A percentile compares a stretch with the other conserved stretches of the same genome.
Evolutionary conservation across 2,113 vertebrate genomes (phyloP).

Genomic region (Gulo gulo): DNA sequence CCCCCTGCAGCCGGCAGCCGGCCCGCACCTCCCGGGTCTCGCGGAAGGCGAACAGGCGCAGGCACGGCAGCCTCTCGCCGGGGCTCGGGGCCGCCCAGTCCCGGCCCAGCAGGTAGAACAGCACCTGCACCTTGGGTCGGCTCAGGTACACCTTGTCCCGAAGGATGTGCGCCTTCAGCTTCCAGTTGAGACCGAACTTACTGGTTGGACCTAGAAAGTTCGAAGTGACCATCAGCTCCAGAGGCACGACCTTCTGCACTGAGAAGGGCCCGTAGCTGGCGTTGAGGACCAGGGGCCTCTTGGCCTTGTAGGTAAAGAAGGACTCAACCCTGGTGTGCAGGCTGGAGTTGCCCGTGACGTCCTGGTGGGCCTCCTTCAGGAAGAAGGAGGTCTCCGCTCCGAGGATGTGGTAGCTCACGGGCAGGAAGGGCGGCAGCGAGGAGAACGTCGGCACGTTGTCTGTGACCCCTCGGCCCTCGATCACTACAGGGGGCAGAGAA

Average conservation of each 20-base stretch:
- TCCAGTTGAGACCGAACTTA: conserved; percentile 91
- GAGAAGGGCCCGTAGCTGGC: conserved; percentile 93
- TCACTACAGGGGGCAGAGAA: conserved; percentile 80
- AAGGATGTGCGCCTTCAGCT: conserved; percentile 90
- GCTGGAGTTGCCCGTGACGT: conserved; percentile 92
- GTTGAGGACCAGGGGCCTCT: conserved; percentile 86
- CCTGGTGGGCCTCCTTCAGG: conserved; percentile 92
- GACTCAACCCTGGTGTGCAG: conserved; percentile 90
- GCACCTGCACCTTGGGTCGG: conserved; percentile 91
- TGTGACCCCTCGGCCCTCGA: conserved; percentile 85
- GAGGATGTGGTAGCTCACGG: conserved; percentile 91
- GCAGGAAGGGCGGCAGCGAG: conserved; percentile 92
- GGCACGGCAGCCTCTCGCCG: conserved; percentile 89
- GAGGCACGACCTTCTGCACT: conserved; percentile 86
- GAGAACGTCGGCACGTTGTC: conserved; percentile 89
- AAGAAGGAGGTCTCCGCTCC: conserved; percentile 89
- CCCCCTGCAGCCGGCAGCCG: conserved; percentile 88
- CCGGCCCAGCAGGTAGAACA: conserved; percentile 92
- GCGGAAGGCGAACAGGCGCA: conserved; percentile 93
- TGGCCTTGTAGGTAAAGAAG: conserved; percentile 91
- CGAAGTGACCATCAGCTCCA: conserved; percentile 86
- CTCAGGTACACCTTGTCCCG: conserved; percentile 86
- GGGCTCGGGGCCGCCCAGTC: conserved; percentile 92
- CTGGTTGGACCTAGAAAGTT: conserved; percentile 82
- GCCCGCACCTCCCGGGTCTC: conserved; percentile 93